A percentile compares a stretch with the other conserved stretches of the same genome.
These are phyloP conservation scores for Phthorimaea operculella DNA, from an alignment of 1,140 invertebrate genomes.

Conservation along the genomic window DNA sequence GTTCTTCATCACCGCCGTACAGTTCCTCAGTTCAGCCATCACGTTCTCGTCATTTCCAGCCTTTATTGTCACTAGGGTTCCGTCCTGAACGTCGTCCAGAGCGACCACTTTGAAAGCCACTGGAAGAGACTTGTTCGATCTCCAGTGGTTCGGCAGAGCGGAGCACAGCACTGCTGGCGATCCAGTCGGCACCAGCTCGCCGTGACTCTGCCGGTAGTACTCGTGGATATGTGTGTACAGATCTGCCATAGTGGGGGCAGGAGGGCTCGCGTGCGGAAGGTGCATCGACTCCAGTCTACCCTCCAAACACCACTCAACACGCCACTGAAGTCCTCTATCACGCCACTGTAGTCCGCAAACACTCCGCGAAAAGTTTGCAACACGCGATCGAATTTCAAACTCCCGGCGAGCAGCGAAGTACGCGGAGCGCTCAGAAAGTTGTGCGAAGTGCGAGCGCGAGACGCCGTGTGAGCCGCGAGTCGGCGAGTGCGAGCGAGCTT, in stretches of 20 bases:
- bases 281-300: constrained; percentile 63
- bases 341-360: constrained; percentile 42
- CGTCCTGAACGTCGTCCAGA: constrained; percentile 91
- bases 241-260: constrained; percentile 73
- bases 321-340: constrained; percentile 50
- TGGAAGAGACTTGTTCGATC: constrained; percentile 96
- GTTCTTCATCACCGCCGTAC: constrained; percentile 94
- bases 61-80: constrained; percentile 90
- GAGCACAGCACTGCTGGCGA: constrained; percentile 94
- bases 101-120: constrained; percentile 93
- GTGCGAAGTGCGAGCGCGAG: constrained; percentile 53
- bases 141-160: constrained; percentile 90
- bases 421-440: constrained; percentile 47
- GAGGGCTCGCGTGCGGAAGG: constrained; percentile 59
- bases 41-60: constrained; percentile 98
- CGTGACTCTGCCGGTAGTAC: constrained; percentile 85
- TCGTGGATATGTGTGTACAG: constrained; percentile 78
- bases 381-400: constrained; percentile 51
- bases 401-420: constrained; percentile 27
- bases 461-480: constrained; percentile 46
- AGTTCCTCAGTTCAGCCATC: constrained; percentile 93
- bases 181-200: constrained; percentile 89
- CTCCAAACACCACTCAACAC: constrained; percentile 43
- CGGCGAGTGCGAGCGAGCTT: constrained; percentile 33
- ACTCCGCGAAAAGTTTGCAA: constrained; percentile 51